Base-by-base conservation (phyloP, 1,140 invertebrate genomes). In the Megathymus violae region DNA sequence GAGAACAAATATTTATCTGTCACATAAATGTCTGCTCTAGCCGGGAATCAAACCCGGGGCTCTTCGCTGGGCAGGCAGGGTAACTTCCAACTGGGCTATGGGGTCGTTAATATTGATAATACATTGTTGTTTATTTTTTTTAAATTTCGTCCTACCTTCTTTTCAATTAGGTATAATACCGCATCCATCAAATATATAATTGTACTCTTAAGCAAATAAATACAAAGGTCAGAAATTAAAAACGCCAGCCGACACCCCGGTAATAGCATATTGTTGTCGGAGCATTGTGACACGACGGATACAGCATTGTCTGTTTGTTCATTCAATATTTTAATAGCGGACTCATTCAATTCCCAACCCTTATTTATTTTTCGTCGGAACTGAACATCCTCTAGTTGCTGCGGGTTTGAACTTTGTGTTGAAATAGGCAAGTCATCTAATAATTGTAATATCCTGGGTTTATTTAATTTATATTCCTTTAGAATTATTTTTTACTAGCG, bases 261-360 rank as follows among this genome's bases (percentile, higher is more conserved):
- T 80, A 79, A 81, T 78, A 70, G 74, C 63, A 65, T 77, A 82
- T 84, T 82, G 76, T 80, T 76, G 67, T 69, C 63, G 60, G 64
- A 58, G 50, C 48, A 65, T 70, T 76, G 62, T 78, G 61, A 67
- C 47, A 63, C 44, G 69, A 62, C 71, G 69, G 70, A 78, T 76
- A 68, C 27, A 10, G 65, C 62, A 78, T 85, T 85, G 80, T 82
- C 60, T 74, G 72, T 78, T 67, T 72, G 71, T 74, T 68, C 73
- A 74, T 82, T 76, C 74, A 80, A 74, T 67, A 74, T 76, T 77
- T 78, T 74, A 78, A 81, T 77, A 70, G 62, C 64, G 61, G 50
- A 62, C 27, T 64, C 64, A 69, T 71, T 69, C 73, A 74, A 44
- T n/a, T n/a, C n/a, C 63, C 64, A 75, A 78, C 71, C 73, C 70